phyloP scores from a whole-genome alignment of 2,113 vertebrate genomes.

The Edolisoma coerulescens region DNA sequence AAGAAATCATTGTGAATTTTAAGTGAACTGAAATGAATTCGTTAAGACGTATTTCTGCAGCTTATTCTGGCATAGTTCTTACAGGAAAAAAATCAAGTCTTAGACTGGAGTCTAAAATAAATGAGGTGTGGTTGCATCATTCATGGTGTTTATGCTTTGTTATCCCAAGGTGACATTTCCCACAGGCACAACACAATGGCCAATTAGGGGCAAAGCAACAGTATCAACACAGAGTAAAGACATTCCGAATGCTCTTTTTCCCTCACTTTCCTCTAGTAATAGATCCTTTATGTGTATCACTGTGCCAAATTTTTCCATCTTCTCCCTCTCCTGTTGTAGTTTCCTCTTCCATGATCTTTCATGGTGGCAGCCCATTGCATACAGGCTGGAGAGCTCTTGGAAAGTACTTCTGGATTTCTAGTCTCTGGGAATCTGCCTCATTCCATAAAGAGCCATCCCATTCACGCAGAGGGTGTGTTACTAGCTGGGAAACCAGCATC shows the following conservation, averaged over 20 bases:
- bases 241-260: not conserved
- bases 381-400: not conserved
- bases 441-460: not conserved
- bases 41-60: not conserved
- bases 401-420: not conserved
- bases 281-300: not conserved
- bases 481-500: not conserved
- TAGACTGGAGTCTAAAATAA: not conserved
- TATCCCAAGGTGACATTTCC: not conserved
- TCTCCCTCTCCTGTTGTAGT: not conserved
- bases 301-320: fast-evolving
- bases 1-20: not conserved
- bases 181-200: not conserved
- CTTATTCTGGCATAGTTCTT: not conserved
- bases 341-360: not conserved
- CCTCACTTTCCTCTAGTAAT: not conserved
- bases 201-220: not conserved
- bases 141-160: not conserved
- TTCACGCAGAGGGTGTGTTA: not conserved
- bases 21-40: not conserved
- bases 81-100: not conserved
- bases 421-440: not conserved
- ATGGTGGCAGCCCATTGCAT: not conserved
- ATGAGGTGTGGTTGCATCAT: not conserved
- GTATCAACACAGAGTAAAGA: not conserved